A percentile compares a stretch with the other conserved stretches of the same genome.
Evolutionary conservation across 2,113 vertebrate genomes (phyloP).

Genomic region (Dascyllus trimaculatus): DNA sequence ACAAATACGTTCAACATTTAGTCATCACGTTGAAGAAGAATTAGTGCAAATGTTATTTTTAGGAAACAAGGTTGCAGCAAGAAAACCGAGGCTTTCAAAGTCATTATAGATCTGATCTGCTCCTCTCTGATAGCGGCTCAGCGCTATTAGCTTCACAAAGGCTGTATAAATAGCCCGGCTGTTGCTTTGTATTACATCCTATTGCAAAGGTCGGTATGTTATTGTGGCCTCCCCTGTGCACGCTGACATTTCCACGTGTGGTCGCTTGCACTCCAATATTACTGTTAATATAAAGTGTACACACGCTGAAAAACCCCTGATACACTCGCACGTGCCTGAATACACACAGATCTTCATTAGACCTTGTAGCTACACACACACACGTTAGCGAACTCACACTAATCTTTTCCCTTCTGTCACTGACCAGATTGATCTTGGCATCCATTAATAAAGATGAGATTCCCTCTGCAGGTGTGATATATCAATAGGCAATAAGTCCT

Average conservation of each 20-base stretch:
- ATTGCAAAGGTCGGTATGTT: neutral
- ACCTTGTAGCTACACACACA: neutral
- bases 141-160: neutral
- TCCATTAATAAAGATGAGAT: slow-evolving; percentile 60
- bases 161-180: neutral
- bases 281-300: neutral
- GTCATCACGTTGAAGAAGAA: no score
- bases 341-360: no score
- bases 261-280: neutral
- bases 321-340: no score
- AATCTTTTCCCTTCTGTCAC: neutral
- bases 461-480: slow-evolving; percentile 50
- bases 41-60: no score
- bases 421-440: slow-evolving; percentile 44
- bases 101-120: no score
- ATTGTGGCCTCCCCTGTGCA: neutral
- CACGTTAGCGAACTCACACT: neutral
- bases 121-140: no score
- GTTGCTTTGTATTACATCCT: neutral
- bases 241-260: neutral
- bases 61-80: no score
- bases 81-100: no score
- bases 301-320: neutral
- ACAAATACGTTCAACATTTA: no score
- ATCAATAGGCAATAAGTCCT: slow-evolving; percentile 56